Conservation (phyloP, 2,797 vertebrate species). For the Serranus cabrilla region DNA sequence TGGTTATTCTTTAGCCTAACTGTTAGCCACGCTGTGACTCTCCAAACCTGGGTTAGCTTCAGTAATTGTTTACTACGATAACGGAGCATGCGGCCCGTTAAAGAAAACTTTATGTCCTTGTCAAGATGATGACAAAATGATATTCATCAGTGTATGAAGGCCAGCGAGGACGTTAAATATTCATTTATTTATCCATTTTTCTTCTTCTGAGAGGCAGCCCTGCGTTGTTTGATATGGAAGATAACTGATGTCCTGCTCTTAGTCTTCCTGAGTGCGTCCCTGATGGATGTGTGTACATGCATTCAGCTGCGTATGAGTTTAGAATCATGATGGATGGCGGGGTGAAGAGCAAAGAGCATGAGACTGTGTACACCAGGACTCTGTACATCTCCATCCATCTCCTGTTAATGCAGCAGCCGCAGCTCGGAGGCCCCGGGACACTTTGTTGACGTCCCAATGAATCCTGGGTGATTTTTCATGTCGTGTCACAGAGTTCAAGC, state of each 20-base stretch:
- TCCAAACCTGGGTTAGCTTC: neutral
- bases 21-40: neutral
- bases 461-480: slow-evolving; percentile 75
- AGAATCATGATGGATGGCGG: slow-evolving; percentile 71
- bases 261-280: slow-evolving; percentile 35
- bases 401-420: slow-evolving; percentile 63
- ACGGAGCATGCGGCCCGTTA: neutral
- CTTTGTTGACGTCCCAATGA: slow-evolving; percentile 68
- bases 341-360: slow-evolving; percentile 72
- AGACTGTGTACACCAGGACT: slow-evolving; percentile 60
- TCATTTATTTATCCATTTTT: slow-evolving; percentile 48
- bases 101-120: slow-evolving; percentile 23
- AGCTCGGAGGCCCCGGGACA: slow-evolving; percentile 64
- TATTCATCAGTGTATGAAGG: slow-evolving; percentile 33
- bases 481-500: slow-evolving; percentile 44
- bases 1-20: no score
- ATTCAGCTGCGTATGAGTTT: slow-evolving; percentile 41
- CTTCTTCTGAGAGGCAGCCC: slow-evolving; percentile 23
- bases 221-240: slow-evolving; percentile 29
- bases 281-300: slow-evolving; percentile 70
- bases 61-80: neutral
- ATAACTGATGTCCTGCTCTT: slow-evolving; percentile 59
- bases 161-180: slow-evolving; percentile 36
- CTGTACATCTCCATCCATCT: slow-evolving; percentile 73
- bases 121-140: slow-evolving; percentile 22